Evolutionary conservation across 2,888 invertebrate species (phyloP), one percentile per base, ranked within the genome.

Genomic region (Euspilapteryx auroguttella): DNA sequence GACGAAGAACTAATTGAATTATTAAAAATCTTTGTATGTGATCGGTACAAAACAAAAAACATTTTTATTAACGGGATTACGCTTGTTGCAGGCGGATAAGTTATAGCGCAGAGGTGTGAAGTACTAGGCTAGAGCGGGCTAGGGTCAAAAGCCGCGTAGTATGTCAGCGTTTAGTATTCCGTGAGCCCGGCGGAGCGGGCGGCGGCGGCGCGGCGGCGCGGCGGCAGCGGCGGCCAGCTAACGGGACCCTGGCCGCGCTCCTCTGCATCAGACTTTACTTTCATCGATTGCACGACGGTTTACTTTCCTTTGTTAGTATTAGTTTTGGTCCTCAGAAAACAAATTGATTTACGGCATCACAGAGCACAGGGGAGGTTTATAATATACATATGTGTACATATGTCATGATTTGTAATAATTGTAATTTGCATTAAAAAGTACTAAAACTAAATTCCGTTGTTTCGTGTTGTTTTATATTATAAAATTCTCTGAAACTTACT

Each of bases 141-240:
- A 71, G 71, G 73, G 75, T 73, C 75, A 75, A 73, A 73, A 71
- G 64, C 73, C 75, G 69, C 68, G 65, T 56, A 68, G 73, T 75
- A 56, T 75, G 73, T 75, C 73, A 75, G 69, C 58, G 69, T 62
- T 75, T 71, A 71, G 73, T 73, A 73, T 75, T 71, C 73, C 65
- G 61, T 58, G 63, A 58, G 68, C 49, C 38, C 51, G 52, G 53
- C 49, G 53, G 17, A 25, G 11, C 24, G 17, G 17, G 17, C 17
- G 17, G 5, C 17, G n/a, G n/a, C n/a, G n/a, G n/a, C n/a, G n/a
- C n/a, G n/a, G n/a, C n/a, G n/a, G n/a, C n/a, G n/a, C n/a, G n/a
- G n/a, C n/a, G n/a, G n/a, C n/a, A n/a, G n/a, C n/a, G n/a, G 25
- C 56, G 57, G 58, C 59, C 66, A 49, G 49, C 52, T 73, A 75